Base-by-base conservation (phyloP, 2,888 invertebrate species). In the Oxycera nigricornis region DNA sequence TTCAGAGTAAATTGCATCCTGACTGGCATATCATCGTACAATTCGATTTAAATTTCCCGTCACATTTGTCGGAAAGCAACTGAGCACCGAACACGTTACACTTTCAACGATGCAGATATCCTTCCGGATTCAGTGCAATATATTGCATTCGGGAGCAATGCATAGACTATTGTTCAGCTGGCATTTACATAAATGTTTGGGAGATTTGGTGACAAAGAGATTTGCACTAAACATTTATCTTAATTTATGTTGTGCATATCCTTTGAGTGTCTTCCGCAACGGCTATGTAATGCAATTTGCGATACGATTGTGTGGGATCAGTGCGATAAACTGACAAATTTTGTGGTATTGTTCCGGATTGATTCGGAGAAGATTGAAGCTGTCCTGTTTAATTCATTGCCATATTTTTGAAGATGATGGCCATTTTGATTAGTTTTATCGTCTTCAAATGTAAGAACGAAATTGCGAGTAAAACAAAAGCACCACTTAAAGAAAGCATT, bases 211-310 rank as follows among this genome's bases (percentile, higher is more conserved):
- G 55, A 55, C 30, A 70, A 70, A 55, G 55, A 70, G 70, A 70
- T 55, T 55, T 70, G 31, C n/a, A 31, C 28, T 22, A 52, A 70
- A 55, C 70, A 70, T 70, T 70, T 70, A 55, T 70, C 55, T 35
- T 70, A 70, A 70, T 70, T 70, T 55, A 35, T 70, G 55, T 70
- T 70, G 11, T 70, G 41, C 55, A 70, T 31, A 70, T 70, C 70
- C 70, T 55, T 70, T 4, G 22, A 41, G 41, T 24, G 14, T 28
- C 30, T 55, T 55, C 17, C 30, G 28, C n/a, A n/a, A n/a, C n/a
- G n/a, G n/a, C n/a, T n/a, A n/a, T n/a, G n/a, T n/a, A n/a, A n/a
- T n/a, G 30, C 28, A 22, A 59, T 7, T 59, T 28, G 59, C 59
- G 30, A 59, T 28, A 28, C 26, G 17, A 4, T 14, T 39, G 30